Evolutionary conservation across 2,113 vertebrate genomes (phyloP), one percentile per base, ranked within the genome.

Genomic region (Stercorarius parasiticus): DNA sequence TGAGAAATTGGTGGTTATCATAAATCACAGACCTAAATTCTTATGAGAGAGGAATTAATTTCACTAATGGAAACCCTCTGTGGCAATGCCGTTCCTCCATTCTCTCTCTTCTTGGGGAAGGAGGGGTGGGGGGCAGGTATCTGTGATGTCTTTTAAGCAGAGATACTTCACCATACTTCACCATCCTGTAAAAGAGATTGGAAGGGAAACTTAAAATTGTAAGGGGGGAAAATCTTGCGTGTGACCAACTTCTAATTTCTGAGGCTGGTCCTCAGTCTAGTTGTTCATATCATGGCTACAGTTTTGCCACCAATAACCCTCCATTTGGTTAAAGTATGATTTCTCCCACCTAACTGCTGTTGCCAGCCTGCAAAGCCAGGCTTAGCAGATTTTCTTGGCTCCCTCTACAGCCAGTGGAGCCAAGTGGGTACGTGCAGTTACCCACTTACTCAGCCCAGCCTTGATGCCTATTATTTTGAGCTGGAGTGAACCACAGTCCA

Each of bases 1-100:
- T 97, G 79, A 97, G 95, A 90, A 97, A 98, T 85, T 72, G 95
- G 86, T 93, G 96, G 79, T 88, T 97, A 94, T 85, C 93, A 96
- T 98, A 98, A 98, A 98, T 97, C 98, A 97, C 10, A 74, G 93
- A 42, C 94, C 97, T 97, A 97, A 97, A 90, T 86, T 82, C 86
- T 95, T 97, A 95, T 85, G 95, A 97, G 96, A 97, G 93, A 92
- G 81, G 91, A 98, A 98, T 98, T 98, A 97, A 98, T 98, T 96
- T 97, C 96, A 88, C 95, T 97, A 98, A 97, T 96, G 97, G 96
- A 97, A 98, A 97, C 87, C 95, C 95, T 95, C 96, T 94, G 81
- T 61, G 49, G 88, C 96, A 88, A 92, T 50, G 89, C 52, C 69
- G 69, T 88, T 80, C 26, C 78, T 88, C 65, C 59, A n/a, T 86